A percentile compares a stretch with the other conserved stretches of the same genome.
Evolutionary conservation across 2,797 vertebrate genomes (phyloP).

Genomic region (Enteromius unitaeniatus): DNA sequence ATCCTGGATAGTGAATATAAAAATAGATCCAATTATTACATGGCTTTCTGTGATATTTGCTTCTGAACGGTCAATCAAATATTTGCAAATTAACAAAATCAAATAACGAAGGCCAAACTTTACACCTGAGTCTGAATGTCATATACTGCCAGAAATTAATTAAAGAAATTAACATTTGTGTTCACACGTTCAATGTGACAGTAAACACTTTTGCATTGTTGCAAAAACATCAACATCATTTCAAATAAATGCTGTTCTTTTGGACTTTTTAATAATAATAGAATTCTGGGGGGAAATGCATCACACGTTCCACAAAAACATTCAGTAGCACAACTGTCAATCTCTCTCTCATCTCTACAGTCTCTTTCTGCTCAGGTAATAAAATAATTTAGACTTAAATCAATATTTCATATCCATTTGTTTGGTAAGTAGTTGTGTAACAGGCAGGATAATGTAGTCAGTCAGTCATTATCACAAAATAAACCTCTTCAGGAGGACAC

Average conservation of each 20-base stretch:
- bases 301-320: not conserved
- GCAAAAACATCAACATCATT: not conserved
- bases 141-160: not conserved
- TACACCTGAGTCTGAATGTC: not conserved
- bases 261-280: not conserved
- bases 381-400: not conserved
- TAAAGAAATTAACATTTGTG: not conserved
- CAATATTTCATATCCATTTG: not conserved
- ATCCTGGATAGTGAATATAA: not conserved
- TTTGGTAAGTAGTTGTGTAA: not conserved
- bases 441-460: not conserved
- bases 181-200: not conserved
- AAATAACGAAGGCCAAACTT: no score
- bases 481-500: not conserved
- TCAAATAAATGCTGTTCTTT: not conserved
- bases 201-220: not conserved
- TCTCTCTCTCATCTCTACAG: not conserved
- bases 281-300: not conserved
- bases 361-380: not conserved
- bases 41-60: not conserved
- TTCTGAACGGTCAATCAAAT: not conserved
- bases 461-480: conserved; percentile 8
- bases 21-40: not conserved
- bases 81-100: not conserved
- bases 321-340: not conserved